Percentiles rank a stretch among this genome's conserved stretches.
Conservation (phyloP, 2,113 vertebrate genomes). For the Vidua macroura region DNA sequence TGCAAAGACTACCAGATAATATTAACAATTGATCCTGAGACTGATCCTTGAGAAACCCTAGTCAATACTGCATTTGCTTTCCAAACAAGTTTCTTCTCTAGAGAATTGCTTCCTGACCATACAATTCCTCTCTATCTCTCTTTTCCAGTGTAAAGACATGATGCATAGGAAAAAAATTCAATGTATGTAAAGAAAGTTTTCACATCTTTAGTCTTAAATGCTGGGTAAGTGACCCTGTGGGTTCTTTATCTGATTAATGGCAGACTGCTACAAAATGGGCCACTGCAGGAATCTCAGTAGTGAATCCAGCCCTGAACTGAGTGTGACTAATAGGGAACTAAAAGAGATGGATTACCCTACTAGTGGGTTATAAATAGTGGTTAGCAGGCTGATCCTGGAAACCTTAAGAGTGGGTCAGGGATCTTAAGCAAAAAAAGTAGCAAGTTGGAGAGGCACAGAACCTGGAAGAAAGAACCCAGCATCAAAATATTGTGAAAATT, state of each 20-base stretch:
- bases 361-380: not conserved
- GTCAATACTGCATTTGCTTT: not conserved
- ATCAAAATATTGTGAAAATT: not conserved
- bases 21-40: not conserved
- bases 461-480: not conserved
- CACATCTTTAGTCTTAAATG: not conserved
- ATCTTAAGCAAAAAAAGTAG: not conserved
- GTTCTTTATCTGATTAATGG: not conserved
- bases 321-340: not conserved
- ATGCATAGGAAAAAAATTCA: not conserved
- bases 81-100: not conserved
- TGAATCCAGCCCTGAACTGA: not conserved
- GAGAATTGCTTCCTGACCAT: not conserved
- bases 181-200: not conserved
- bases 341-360: not conserved
- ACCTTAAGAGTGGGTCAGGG: not conserved
- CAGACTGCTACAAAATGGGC: not conserved
- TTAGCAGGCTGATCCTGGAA: not conserved
- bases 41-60: not conserved
- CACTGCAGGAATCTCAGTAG: not conserved
- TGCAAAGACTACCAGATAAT: not conserved
- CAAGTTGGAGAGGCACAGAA: not conserved
- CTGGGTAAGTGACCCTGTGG: not conserved
- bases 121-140: not conserved
- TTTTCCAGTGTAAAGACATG: not conserved